phyloP scores from a whole-genome alignment of 2,888 invertebrate species.

The Drosophila setosimentum region DNA sequence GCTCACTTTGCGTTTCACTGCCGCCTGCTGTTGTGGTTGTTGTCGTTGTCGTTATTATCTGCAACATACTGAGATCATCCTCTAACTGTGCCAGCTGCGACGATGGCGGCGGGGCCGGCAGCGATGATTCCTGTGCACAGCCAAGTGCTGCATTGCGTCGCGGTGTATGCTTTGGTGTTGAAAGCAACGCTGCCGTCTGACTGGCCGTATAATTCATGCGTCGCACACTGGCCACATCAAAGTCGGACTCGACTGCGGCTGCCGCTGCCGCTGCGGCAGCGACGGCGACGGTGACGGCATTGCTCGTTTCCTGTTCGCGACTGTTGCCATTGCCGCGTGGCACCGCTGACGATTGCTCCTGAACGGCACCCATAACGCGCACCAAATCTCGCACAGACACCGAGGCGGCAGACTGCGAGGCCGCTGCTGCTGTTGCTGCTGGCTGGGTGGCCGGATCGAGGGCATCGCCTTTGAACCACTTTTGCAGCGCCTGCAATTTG shows the following conservation, averaged over 20 bases:
- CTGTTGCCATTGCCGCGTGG: slow-evolving; percentile 90
- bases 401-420: slow-evolving; percentile 84
- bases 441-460: slow-evolving; percentile 59
- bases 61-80: slow-evolving; percentile 80
- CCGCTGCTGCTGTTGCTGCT: slow-evolving; percentile 3
- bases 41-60: slow-evolving; percentile 76
- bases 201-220: slow-evolving; percentile 84
- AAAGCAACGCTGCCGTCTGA: slow-evolving; percentile 85
- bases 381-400: slow-evolving; percentile 91
- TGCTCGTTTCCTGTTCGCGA: slow-evolving; percentile 87
- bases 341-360: slow-evolving; percentile 83
- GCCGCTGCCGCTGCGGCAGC: not conserved
- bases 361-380: slow-evolving; percentile 88
- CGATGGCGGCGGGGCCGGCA: not conserved
- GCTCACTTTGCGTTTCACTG: slow-evolving; percentile 55
- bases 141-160: slow-evolving; percentile 42
- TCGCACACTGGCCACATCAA: slow-evolving; percentile 84
- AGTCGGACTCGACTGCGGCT: slow-evolving; percentile 39
- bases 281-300: slow-evolving; percentile 86
- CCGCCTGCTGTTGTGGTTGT: slow-evolving; percentile 64
- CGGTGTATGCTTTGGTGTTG: slow-evolving; percentile 82
- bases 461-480: slow-evolving; percentile 85
- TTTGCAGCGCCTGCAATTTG: slow-evolving; percentile 85
- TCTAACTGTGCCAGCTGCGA: slow-evolving; percentile 63
- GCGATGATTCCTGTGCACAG: slow-evolving; percentile 16